A percentile compares a stretch with the other conserved stretches of the same genome.
Evolutionary conservation across 1,140 invertebrate genomes (phyloP).

Genomic region (Popillia japonica): DNA sequence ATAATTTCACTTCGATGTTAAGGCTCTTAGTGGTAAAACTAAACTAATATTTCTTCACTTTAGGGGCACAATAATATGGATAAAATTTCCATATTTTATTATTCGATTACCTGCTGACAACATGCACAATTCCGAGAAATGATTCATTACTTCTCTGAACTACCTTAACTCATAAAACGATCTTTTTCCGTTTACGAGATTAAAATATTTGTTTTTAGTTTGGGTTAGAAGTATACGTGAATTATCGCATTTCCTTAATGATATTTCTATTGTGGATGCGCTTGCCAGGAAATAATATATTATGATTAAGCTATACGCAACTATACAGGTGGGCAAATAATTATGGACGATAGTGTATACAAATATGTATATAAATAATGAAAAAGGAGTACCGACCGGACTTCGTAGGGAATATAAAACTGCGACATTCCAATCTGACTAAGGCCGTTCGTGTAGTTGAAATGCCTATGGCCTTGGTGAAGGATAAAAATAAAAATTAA

Average conservation of each 20-base stretch:
- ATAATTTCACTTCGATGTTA: slow-evolving; percentile 18
- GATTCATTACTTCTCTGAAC: not conserved
- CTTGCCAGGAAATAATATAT: not conserved
- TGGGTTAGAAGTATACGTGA: not conserved
- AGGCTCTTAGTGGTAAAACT: slow-evolving; percentile 7
- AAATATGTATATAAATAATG: too few species aligned
- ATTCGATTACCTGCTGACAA: not conserved
- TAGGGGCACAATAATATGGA: not conserved
- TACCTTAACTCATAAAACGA: not conserved
- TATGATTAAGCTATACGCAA: not conserved
- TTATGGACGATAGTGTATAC: too few species aligned
- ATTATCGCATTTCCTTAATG: not conserved
- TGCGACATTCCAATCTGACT: too few species aligned
- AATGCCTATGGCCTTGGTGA: too few species aligned
- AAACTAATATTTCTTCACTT: slow-evolving; percentile 9
- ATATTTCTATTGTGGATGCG: not conserved
- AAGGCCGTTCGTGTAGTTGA: too few species aligned
- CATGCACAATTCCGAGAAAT: slow-evolving; percentile 18
- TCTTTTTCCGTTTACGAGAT: not conserved
- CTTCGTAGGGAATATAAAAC: too few species aligned
- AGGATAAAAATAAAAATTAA: too few species aligned
- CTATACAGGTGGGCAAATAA: slow-evolving; percentile 10
- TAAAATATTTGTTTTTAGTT: not conserved
- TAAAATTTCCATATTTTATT: slow-evolving; percentile 23
- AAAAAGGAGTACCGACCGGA: too few species aligned